Conservation (phyloP, 2,797 vertebrate genomes). For the Aselliscus stoliczkanus region DNA sequence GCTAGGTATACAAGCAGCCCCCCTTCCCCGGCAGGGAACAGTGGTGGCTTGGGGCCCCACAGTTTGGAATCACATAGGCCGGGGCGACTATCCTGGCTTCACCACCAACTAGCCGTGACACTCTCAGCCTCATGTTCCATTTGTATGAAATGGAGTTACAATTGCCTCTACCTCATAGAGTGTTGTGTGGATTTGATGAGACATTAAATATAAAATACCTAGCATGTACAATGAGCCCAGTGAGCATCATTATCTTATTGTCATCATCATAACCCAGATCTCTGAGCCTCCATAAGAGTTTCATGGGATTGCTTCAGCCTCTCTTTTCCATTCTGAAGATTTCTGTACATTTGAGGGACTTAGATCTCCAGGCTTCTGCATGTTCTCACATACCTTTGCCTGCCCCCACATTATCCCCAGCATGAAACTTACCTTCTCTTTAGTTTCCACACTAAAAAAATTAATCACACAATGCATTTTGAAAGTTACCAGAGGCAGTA, state of each 20-base stretch:
- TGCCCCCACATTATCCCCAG: background rate
- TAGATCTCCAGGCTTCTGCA: background rate
- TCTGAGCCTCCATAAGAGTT: background rate
- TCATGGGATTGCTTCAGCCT: background rate
- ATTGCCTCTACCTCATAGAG: background rate
- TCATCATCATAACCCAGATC: background rate
- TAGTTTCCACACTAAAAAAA: background rate
- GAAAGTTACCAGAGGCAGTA: background rate
- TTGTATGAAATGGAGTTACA: background rate
- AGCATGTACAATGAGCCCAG: background rate
- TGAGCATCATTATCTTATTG: background rate
- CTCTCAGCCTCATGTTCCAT: background rate
- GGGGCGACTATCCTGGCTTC: background rate
- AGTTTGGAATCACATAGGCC: background rate
- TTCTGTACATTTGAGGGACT: background rate
- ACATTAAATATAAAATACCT: background rate
- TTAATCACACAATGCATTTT: background rate
- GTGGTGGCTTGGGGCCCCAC: background rate
- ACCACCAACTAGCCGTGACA: background rate
- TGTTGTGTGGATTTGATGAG: background rate
- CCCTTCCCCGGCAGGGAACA: too few relatives aligned
- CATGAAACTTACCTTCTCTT: background rate
- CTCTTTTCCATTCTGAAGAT: background rate
- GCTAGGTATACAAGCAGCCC: constrained; percentile 77
- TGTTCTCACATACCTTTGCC: background rate